Base-by-base conservation (phyloP, 2,888 invertebrate genomes). In the Hybos culiciformis region DNA sequence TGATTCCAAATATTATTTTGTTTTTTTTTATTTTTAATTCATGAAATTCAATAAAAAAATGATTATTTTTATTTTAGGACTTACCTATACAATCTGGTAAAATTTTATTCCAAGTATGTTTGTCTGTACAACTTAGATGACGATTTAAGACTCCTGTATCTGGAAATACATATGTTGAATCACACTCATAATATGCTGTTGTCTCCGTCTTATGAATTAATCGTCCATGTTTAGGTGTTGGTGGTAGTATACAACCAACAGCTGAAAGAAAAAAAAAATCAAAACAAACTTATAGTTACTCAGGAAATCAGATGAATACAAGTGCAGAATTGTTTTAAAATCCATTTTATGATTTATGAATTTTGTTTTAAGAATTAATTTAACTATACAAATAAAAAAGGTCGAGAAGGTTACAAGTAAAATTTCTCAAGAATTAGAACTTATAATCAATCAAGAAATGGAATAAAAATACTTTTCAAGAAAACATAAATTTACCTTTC, bases 101-200 rank as follows among this genome's bases (percentile, higher is more conserved):
- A 44, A 70, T 68, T 50, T 69, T 69, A 60, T 78, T 76, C 81
- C 83, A 83, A 53, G 71, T 69, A 54, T 76, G 74, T 50, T 76
- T 72, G 43, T 73, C 73, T 45, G 72, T 70, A 64, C 84, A 84
- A 59, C 70, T 71, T 50, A 83, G 58, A 39, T 73, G 67, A 44
- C 76, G 73, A 56, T 70, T 70, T 60, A 74, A 72, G 60, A 71
- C 66, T 49, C 69, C 68, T n/a, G 75, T 76, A 57, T 83, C 83
- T 14, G 75, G 72, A 62, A 83, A 84, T 58, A 76, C 70, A 55
- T 67, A 74, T 44, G 78, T 78, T 39, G 74, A 70, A 53, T 78
- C 74, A 63, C 84, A 84, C 63, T 75, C 73, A 65, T 77, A 81
- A 54, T 76, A 75, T 24, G 78, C 80, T 37, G 73, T 69, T 33